phyloP scores from a whole-genome alignment of 2,888 invertebrate species.

The Morpho helenor region DNA sequence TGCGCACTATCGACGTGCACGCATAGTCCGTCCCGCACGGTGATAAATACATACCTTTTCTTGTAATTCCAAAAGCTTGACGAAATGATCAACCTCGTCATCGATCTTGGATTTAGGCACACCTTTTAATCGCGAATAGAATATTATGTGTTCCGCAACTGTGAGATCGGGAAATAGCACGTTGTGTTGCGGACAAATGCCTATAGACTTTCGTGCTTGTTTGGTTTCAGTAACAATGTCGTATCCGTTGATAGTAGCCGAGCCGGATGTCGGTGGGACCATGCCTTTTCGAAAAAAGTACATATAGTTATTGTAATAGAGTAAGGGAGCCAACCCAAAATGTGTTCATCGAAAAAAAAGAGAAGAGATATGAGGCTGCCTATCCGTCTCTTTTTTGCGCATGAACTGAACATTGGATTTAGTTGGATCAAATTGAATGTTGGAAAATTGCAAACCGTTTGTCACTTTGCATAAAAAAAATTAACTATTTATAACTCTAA shows the following conservation, averaged over 20 bases:
- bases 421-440: too few species aligned
- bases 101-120: constrained; percentile 70
- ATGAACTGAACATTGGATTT: too few species aligned
- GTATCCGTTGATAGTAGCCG: constrained; percentile 85
- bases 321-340: too few species aligned
- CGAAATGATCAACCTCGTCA: constrained; percentile 82
- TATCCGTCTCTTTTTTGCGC: too few species aligned
- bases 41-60: constrained; percentile 71
- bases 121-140: constrained; percentile 88
- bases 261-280: constrained; percentile 85
- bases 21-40: too few species aligned
- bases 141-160: constrained; percentile 90
- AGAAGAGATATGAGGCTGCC: too few species aligned
- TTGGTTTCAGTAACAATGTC: constrained; percentile 85
- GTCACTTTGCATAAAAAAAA: too few species aligned
- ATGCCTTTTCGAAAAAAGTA: constrained; percentile 61
- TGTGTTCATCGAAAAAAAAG: too few species aligned
- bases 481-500: too few species aligned
- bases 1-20: too few species aligned
- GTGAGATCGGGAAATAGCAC: constrained; percentile 91
- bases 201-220: constrained; percentile 85
- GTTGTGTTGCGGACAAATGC: constrained; percentile 93
- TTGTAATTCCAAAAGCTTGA: constrained; percentile 82
- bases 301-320: too few species aligned
- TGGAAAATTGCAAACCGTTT: too few species aligned